Percentiles rank a stretch among this genome's conserved stretches.
phyloP scores from a whole-genome alignment of 2,113 vertebrate genomes.

The Eptesicus fuscus region DNA sequence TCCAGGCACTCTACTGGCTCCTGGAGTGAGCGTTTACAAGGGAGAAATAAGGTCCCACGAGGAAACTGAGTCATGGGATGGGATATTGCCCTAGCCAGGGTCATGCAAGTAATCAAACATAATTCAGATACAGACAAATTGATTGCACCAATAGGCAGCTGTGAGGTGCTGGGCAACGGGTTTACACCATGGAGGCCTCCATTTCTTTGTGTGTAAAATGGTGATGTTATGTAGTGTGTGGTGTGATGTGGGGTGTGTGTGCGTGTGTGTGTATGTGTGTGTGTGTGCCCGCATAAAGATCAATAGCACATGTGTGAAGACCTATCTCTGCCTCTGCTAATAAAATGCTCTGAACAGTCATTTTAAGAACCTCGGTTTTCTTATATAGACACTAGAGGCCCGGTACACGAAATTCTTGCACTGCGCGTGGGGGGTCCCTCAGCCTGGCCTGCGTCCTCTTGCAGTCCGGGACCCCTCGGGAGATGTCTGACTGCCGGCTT shows the following conservation, averaged over 20 bases:
- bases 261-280: background rate
- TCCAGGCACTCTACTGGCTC: background rate
- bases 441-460: too few relatives aligned
- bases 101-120: background rate
- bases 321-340: background rate
- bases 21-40: background rate
- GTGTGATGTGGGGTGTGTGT: background rate
- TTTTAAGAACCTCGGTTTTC: background rate
- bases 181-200: background rate
- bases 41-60: background rate
- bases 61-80: background rate
- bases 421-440: too few relatives aligned
- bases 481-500: too few relatives aligned
- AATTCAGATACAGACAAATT: background rate
- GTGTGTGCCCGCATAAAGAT: background rate
- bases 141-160: background rate
- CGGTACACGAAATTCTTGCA: too few relatives aligned
- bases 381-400: too few relatives aligned
- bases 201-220: background rate
- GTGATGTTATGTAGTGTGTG: background rate
- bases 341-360: too few relatives aligned
- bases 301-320: accelerated
- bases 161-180: background rate
- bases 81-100: background rate
- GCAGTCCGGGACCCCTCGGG: too few relatives aligned